Percentiles rank a stretch among this genome's conserved stretches.
Conservation (phyloP, 2,888 invertebrate species). For the Autographa pulchrina region DNA sequence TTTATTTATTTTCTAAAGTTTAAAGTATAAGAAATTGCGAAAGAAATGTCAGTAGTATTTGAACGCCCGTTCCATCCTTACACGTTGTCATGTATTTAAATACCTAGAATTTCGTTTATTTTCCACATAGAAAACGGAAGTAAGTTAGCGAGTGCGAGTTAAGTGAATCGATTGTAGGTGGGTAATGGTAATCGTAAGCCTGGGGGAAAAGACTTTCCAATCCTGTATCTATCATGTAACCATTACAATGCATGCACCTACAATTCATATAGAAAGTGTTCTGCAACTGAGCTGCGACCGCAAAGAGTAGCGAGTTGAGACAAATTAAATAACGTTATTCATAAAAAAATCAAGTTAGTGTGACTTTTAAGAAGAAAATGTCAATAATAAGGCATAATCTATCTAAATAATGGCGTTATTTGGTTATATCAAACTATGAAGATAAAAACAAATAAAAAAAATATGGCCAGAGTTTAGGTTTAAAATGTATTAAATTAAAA, state of each 20-base stretch:
- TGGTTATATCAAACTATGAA: too few species aligned
- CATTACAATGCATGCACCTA: conserved; percentile 86
- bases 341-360: too few species aligned
- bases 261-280: conserved; percentile 87
- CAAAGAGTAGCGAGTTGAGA: conserved; percentile 40
- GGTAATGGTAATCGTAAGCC: conserved; percentile 73
- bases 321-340: not conserved
- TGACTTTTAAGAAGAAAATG: too few species aligned
- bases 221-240: conserved; percentile 79
- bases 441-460: too few species aligned
- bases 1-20: too few species aligned
- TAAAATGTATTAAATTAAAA: too few species aligned
- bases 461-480: too few species aligned
- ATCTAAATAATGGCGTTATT: not conserved
- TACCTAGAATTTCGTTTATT: conserved; percentile 14
- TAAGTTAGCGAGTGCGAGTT: conserved; percentile 55
- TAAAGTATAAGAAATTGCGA: too few species aligned
- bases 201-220: conserved; percentile 79
- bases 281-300: conserved; percentile 63
- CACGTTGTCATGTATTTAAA: not conserved
- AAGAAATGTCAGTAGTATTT: too few species aligned
- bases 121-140: conserved; percentile 54
- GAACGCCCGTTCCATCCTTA: too few species aligned
- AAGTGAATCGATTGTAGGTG: conserved; percentile 75
- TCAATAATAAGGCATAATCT: not conserved